phyloP scores from a whole-genome alignment of 2,113 vertebrate species.

The Spheniscus mendiculus region DNA sequence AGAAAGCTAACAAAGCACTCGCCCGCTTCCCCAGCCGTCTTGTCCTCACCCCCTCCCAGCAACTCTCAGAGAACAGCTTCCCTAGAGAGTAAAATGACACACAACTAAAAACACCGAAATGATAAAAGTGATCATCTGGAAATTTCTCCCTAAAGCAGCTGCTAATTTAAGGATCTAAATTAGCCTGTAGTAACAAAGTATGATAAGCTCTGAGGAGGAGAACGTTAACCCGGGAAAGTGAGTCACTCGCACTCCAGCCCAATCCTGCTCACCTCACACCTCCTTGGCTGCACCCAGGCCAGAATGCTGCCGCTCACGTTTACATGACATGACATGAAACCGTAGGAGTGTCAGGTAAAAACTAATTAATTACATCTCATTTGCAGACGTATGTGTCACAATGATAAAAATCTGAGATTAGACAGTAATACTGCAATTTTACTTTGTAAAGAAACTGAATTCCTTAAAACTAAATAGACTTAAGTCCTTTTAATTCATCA shows the following conservation, averaged over 20 bases:
- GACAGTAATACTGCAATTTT: neutral
- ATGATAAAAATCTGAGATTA: neutral
- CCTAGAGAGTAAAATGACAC: neutral
- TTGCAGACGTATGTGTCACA: neutral
- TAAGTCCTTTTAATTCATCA: neutral
- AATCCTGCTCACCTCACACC: neutral
- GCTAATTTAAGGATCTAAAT: conserved; percentile 29
- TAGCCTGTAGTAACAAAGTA: neutral
- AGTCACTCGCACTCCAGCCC: neutral
- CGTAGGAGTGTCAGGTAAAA: neutral
- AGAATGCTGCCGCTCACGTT: neutral
- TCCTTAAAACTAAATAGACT: neutral
- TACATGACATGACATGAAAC: neutral
- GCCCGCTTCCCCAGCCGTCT: neutral
- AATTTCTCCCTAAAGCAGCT: neutral
- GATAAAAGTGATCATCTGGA: neutral
- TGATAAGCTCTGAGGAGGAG: neutral
- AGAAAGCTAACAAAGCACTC: neutral
- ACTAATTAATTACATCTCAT: neutral
- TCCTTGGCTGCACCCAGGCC: neutral
- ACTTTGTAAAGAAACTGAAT: neutral
- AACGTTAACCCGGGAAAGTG: neutral
- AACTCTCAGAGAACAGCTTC: neutral
- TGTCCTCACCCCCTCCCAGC: neutral
- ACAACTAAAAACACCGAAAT: neutral